Evolutionary conservation across 2,113 vertebrate species (phyloP), one percentile per base, ranked within the genome.

Genomic region (Strigops habroptila): DNA sequence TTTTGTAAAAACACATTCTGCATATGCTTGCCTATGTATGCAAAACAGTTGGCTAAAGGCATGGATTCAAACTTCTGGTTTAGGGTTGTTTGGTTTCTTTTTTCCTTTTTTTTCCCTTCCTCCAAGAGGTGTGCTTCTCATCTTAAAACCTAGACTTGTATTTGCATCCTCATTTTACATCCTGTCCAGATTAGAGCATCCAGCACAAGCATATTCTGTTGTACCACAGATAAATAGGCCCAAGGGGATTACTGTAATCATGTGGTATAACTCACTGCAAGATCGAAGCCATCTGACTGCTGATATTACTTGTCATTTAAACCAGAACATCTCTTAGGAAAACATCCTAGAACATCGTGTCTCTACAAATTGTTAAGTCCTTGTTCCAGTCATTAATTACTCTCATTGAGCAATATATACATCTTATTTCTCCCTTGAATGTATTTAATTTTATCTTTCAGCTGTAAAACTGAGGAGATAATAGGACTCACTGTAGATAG

Each of bases 251-350:
- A 88, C 65, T 70, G 88, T 41, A 80, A 88, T 65, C 91, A 33
- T 41, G 82, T 62, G 73, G 41, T 57, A 33, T 75, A 55, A 39
- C 57, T 85, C 8, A 1, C 82, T 8, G 19, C 18, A 24, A 86
- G 59, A 62, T 37, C 68, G 48, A 35, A 94, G 24, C 69, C 57
- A 37, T 4, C 62, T 76, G 80, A 86, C 69, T 81, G 64, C 11
- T 57, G 64, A 83, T 78, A 80, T 44, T 84, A 33, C 55, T 89
- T 73, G 92, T 91, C 82, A 77, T 94, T 93, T 90, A 88, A 91
- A 77, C 59, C 85, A 90, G 84, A 85, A 65, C 37, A 88, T 73
- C 82, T 68, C 53, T 62, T 55, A 85, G 82, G 65, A 74, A 93
- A 91, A 85, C 30, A 48, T 63, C 37, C 59, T 46, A 64, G 90